Conservation (phyloP, 1,140 invertebrate species). For the Vanessa atalanta region DNA sequence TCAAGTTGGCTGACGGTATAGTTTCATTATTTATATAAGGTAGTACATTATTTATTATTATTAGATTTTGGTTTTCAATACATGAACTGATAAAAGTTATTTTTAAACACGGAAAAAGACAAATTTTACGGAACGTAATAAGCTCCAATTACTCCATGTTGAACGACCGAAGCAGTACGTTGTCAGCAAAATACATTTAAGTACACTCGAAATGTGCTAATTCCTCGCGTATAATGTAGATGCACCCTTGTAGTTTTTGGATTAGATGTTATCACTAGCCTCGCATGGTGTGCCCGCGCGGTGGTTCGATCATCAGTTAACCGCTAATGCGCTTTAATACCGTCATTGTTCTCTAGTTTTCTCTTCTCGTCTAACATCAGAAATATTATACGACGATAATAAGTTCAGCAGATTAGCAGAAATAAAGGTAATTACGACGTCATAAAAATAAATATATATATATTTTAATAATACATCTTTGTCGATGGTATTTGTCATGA, state of each 20-base stretch:
- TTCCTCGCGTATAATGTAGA: conserved; percentile 25
- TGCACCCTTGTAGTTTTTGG: conserved; percentile 40
- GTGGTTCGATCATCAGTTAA: conserved; percentile 64
- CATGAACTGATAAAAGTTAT: too few relatives aligned
- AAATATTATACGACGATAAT: not conserved
- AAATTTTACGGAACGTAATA: too few relatives aligned
- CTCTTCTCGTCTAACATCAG: conserved; percentile 1
- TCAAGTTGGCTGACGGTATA: too few relatives aligned
- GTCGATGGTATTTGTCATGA: too few relatives aligned
- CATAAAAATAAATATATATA: too few relatives aligned
- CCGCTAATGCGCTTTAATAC: conserved; percentile 69
- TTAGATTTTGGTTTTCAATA: too few relatives aligned
- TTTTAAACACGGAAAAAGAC: too few relatives aligned
- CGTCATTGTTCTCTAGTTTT: conserved; percentile 52
- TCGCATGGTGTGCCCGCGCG: conserved; percentile 31
- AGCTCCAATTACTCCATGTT: not conserved
- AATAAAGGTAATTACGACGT: too few relatives aligned
- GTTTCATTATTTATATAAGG: too few relatives aligned
- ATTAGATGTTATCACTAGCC: conserved; percentile 70
- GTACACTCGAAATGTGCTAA: conserved; percentile 14
- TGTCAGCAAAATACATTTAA: not conserved
- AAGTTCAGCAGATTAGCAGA: not conserved
- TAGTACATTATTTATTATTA: too few relatives aligned
- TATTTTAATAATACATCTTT: too few relatives aligned
- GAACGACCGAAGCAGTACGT: not conserved